Evolutionary conservation across 2,888 invertebrate species (phyloP), one percentile per base, ranked within the genome.

Genomic region (Synanthedon andrenaeformis): DNA sequence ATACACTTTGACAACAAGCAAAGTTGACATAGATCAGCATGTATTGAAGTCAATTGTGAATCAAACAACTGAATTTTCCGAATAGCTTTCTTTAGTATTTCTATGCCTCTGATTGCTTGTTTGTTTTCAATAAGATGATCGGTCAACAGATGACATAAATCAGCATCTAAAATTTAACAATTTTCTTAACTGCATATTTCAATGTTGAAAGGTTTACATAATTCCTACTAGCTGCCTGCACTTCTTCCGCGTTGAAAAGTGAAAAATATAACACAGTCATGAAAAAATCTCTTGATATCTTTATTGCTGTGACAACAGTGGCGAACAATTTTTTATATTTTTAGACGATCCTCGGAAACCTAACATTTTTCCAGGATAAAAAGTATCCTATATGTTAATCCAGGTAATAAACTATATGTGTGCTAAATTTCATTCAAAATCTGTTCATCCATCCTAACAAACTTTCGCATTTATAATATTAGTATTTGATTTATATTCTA

Each of bases 11-110:
- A 92, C 56, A 96, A 82, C 52, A 99, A 89, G 82, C 98, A 97
- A 14, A 98, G 88, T 79, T 96, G 96, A 74, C 96, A 97, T 53
- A 98, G 89, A 82, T 97, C 96, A 13, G 96, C 94, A 83, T 99
- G 98, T 61, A 98, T 93, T 3, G 97, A 95, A 41, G 98, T 98
- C 58, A 98, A 85, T 78, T 98, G 97, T 12, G 95, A 93, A 65
- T 96, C 94, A 79, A 92, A 92, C 17, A 95, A 81, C 72, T 96
- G 95, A 62, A 97, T 92, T 80, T 97, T 97, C 61, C 92, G 91
- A 60, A 98, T 96, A 13, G 97, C 97, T 71, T 92, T 92, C 59
- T 91, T 90, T 53, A 98, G 75, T 53, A 96, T 88, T 70, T 91
- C 91, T 56, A 98, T 96, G 14, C 97, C 98, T 70, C 93, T 89